A percentile compares a stretch with the other conserved stretches of the same genome.
These are phyloP conservation scores for Rhodophaea formosa DNA, from an alignment of 2,888 invertebrate species.

Conservation along the genomic window DNA sequence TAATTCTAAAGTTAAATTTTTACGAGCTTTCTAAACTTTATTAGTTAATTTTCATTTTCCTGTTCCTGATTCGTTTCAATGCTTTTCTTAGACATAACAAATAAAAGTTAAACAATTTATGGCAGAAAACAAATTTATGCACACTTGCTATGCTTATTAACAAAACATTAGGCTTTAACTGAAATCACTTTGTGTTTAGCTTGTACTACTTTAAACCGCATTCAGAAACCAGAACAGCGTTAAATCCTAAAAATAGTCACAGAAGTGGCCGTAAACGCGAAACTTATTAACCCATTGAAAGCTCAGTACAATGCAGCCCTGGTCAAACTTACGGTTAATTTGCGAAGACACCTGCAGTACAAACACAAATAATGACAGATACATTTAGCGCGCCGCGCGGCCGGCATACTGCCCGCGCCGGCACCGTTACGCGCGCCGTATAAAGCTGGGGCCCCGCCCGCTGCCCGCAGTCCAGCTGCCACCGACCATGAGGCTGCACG, in stretches of 20 bases:
- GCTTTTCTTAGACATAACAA: too few relatives aligned
- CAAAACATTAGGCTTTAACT: too few relatives aligned
- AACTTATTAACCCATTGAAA: not conserved
- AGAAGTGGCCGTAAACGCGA: not conserved
- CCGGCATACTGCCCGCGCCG: constrained; percentile 41
- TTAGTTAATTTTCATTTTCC: too few relatives aligned
- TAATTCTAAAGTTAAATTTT: too few relatives aligned
- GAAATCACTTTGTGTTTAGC: not conserved
- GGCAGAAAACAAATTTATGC: too few relatives aligned
- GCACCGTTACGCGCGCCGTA: constrained; percentile 68
- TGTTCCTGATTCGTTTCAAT: too few relatives aligned
- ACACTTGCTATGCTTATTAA: too few relatives aligned
- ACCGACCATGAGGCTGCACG: constrained; percentile 65
- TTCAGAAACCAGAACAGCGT: not conserved
- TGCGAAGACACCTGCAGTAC: constrained; percentile 49
- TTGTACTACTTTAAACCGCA: not conserved
- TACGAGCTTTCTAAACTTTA: too few relatives aligned
- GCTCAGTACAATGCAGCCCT: not conserved
- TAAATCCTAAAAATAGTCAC: not conserved
- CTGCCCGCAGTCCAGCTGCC: constrained; percentile 51
- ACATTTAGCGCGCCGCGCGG: constrained; percentile 51
- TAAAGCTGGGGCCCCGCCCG: constrained; percentile 56
- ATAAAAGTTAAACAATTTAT: too few relatives aligned
- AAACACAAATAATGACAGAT: constrained; percentile 60
- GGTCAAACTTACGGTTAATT: constrained; percentile 32